Evolutionary conservation across 2,888 invertebrate species (phyloP).

Genomic region (Hirudinaria manillensis): DNA sequence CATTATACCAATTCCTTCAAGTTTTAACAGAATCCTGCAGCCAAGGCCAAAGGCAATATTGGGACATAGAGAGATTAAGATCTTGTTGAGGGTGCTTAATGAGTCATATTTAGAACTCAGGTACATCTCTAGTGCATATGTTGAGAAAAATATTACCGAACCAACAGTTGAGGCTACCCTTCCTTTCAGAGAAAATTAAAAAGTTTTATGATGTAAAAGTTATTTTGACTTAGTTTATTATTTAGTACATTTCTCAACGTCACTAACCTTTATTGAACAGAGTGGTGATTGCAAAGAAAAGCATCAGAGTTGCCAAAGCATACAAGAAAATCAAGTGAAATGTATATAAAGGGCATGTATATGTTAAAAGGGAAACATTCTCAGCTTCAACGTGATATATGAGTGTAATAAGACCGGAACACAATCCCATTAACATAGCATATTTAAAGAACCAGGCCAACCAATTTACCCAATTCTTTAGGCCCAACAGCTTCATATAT

Average conservation of each 20-base stretch:
- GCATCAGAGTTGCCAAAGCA: slow-evolving; percentile 65
- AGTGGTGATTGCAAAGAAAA: slow-evolving; percentile 71
- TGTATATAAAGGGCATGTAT: slow-evolving; percentile 63
- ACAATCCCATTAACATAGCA: slow-evolving; percentile 63
- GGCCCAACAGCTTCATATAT: slow-evolving; percentile 81
- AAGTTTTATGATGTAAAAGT: too few species aligned
- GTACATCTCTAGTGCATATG: slow-evolving; percentile 66
- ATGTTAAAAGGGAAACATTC: slow-evolving; percentile 61
- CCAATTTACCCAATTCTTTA: slow-evolving; percentile 75
- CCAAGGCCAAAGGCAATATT: slow-evolving; percentile 77
- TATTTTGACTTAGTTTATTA: too few species aligned
- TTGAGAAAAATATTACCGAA: slow-evolving; percentile 69
- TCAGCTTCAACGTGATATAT: slow-evolving; percentile 46
- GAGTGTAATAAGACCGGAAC: slow-evolving; percentile 56
- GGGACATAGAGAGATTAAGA: slow-evolving; percentile 63
- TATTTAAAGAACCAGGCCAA: slow-evolving; percentile 74
- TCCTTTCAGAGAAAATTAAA: slow-evolving; percentile 57
- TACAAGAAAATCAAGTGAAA: slow-evolving; percentile 68
- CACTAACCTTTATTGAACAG: slow-evolving; percentile 68
- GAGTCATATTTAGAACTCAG: slow-evolving; percentile 63
- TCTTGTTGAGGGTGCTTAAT: slow-evolving; percentile 58
- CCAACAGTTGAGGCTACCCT: slow-evolving; percentile 72
- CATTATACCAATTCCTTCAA: slow-evolving; percentile 57
- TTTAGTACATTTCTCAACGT: too few species aligned
- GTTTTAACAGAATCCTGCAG: slow-evolving; percentile 67